Percentiles rank a stretch among this genome's conserved stretches.
These are phyloP conservation scores for Trachelus stipa DNA, from an alignment of 2,888 invertebrate genomes.

Conservation along the genomic window DNA sequence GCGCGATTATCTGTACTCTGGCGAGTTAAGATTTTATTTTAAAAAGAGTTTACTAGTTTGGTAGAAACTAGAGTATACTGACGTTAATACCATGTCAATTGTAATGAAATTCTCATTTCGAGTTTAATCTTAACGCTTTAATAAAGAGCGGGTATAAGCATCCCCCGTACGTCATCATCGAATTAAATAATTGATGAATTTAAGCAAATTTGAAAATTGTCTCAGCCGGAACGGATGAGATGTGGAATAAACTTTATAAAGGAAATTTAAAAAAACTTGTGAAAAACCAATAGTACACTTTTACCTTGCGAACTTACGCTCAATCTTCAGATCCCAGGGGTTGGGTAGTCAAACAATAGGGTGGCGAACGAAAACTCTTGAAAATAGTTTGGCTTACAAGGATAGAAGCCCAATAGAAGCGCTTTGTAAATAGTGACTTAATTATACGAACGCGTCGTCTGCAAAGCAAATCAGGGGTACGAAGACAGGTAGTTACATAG, in stretches of 20 bases:
- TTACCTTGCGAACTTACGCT: neutral
- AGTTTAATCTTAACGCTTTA: neutral
- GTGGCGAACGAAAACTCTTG: conserved; percentile 7
- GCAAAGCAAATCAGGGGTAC: conserved; percentile 53
- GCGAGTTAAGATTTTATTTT: neutral
- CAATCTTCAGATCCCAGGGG: neutral
- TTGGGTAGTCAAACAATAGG: neutral
- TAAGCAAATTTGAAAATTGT: neutral
- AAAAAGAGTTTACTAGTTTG: neutral
- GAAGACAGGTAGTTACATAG: conserved; percentile 42
- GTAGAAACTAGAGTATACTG: neutral
- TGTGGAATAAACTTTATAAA: neutral
- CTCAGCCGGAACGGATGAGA: too few species aligned
- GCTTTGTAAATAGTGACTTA: conserved; percentile 51
- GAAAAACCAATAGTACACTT: neutral
- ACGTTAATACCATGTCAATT: neutral
- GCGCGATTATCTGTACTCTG: neutral
- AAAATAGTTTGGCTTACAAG: conserved; percentile 29
- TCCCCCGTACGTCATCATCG: too few species aligned
- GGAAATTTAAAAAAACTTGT: neutral
- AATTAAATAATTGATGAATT: neutral
- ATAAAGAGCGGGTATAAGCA: neutral
- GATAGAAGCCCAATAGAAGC: conserved; percentile 31
- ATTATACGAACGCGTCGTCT: conserved; percentile 50
- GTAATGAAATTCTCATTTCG: neutral